phyloP scores from a whole-genome alignment of 2,113 vertebrate species.

The Accipiter virgatus region DNA sequence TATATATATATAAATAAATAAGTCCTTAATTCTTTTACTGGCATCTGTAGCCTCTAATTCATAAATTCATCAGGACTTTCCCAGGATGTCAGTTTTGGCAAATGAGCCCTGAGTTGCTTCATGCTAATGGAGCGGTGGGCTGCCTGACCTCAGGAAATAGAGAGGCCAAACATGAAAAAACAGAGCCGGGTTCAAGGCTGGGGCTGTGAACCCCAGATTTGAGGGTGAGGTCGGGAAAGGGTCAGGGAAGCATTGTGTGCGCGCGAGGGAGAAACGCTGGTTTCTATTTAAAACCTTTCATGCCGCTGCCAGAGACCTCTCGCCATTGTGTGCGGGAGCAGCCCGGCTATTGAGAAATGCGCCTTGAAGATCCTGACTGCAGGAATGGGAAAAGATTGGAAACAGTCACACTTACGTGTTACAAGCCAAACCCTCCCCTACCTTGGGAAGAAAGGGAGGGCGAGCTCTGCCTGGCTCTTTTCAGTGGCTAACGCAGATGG shows the following conservation, averaged over 20 bases:
- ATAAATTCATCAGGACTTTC: conserved; percentile 63
- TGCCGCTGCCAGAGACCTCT: background rate
- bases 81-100: conserved; percentile 55
- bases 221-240: conserved; percentile 45
- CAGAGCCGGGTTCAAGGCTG: conserved; percentile 63
- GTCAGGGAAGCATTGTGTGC: conserved; percentile 33
- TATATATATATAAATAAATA: background rate
- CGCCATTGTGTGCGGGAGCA: conserved; percentile 48
- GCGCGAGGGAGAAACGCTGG: background rate
- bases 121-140: conserved; percentile 65
- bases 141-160: conserved; percentile 72
- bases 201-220: conserved; percentile 63
- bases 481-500: conserved; percentile 30
- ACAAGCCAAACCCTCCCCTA: conserved; percentile 1
- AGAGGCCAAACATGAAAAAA: conserved; percentile 71
- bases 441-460: conserved; percentile 2
- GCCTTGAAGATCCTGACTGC: background rate
- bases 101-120: conserved; percentile 50
- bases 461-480: conserved; percentile 22
- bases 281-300: conserved; percentile 48
- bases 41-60: conserved; percentile 56
- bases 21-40: conserved; percentile 31
- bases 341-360: conserved; percentile 13
- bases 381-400: conserved; percentile 33
- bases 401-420: background rate